Evolutionary conservation across 30 jellyfish, hydroid and myxozoan species (phyloP).

Genomic region (Rhopilema esculentum): DNA sequence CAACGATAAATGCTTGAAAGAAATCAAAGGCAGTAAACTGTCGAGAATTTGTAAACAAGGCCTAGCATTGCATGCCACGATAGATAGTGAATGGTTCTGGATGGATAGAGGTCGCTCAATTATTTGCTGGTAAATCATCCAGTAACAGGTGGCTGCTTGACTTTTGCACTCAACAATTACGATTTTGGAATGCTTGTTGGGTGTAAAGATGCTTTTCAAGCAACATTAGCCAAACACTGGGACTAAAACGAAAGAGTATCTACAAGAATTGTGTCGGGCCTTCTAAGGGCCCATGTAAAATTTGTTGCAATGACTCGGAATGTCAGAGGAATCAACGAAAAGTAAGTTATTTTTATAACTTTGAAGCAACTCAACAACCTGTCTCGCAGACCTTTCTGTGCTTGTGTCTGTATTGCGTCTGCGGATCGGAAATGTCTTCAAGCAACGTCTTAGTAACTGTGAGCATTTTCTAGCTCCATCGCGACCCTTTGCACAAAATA

Average conservation of each 20-base stretch:
- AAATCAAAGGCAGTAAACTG: not conserved
- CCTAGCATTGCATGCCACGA: not conserved
- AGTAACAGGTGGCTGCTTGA: conserved; percentile 67
- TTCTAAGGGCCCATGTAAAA: conserved; percentile 69
- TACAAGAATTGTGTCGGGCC: conserved; percentile 40
- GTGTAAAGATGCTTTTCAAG: not conserved
- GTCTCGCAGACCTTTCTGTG: not conserved
- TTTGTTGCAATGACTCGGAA: conserved; percentile 79
- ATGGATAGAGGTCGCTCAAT: conserved; percentile 63
- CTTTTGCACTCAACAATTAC: conserved; percentile 53
- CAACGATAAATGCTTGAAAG: not conserved
- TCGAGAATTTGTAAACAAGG: not conserved
- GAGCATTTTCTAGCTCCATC: no score
- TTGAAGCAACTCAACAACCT: not conserved
- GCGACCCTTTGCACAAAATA: no score
- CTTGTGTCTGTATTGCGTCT: not conserved
- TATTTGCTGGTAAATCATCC: conserved; percentile 54
- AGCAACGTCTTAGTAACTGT: not conserved
- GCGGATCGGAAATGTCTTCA: not conserved
- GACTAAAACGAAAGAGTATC: not conserved
- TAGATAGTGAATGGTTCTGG: not conserved
- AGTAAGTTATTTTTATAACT: conserved; percentile 28
- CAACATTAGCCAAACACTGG: not conserved
- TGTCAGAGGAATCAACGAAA: conserved; percentile 75
- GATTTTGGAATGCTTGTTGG: conserved; percentile 7